These are phyloP conservation scores for Bombylius major DNA, from an alignment of 2,888 invertebrate genomes.

Conservation along the genomic window DNA sequence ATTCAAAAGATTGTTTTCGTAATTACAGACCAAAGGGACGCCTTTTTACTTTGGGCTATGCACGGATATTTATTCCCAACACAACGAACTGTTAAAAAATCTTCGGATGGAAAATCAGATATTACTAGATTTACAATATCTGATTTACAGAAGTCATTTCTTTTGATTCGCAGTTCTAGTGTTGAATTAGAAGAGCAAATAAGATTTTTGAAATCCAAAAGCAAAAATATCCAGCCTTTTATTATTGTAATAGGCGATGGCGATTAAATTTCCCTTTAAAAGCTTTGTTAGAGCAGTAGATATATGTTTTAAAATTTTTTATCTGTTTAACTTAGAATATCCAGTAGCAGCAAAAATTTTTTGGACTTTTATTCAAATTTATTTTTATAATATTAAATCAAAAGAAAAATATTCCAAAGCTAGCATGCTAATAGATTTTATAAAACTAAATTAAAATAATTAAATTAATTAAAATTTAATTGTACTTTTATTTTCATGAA, in stretches of 20 bases:
- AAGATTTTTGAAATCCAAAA: neutral
- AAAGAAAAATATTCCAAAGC: neutral
- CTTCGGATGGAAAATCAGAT: neutral
- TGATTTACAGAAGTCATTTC: neutral
- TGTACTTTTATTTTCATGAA: no score
- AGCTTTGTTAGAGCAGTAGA: constrained; percentile 6
- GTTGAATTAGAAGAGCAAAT: neutral
- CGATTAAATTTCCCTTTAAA: neutral
- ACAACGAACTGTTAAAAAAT: neutral
- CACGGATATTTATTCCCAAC: neutral
- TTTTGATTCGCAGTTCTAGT: neutral
- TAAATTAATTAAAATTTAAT: no score
- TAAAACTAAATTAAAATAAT: no score
- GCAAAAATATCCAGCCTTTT: constrained; percentile 5
- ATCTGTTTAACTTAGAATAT: constrained; percentile 8
- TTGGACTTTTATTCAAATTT: constrained; percentile 7
- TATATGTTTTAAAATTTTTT: constrained; percentile 9
- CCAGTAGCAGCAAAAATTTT: constrained; percentile 4
- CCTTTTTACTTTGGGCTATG: neutral
- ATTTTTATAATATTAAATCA: constrained; percentile 6
- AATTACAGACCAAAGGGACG: no score
- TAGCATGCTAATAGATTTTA: neutral
- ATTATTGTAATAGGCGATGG: constrained; percentile 5
- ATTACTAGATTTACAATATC: neutral
- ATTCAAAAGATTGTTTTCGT: no score